Conservation (phyloP, 2,888 invertebrate species). For the Fissipunctia ypsillon region DNA sequence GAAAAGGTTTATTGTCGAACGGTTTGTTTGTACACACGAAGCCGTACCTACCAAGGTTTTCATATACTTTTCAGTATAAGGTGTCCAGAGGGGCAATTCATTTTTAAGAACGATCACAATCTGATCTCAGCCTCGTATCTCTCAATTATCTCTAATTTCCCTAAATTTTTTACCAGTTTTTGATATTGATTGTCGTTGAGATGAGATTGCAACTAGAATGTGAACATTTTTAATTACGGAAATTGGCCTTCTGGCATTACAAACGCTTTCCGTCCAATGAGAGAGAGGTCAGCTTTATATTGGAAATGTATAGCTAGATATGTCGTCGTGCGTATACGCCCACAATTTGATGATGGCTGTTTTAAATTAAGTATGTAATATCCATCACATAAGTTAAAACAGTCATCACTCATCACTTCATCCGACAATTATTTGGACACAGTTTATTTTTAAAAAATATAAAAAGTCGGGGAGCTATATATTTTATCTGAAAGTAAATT, state of each 20-base stretch:
- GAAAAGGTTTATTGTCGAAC: slow-evolving; percentile 3
- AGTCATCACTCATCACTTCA: not conserved
- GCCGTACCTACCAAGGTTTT: not conserved
- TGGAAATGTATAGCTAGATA: not conserved
- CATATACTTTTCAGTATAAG: not conserved
- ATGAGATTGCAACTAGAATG: not conserved
- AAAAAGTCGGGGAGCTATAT: not conserved
- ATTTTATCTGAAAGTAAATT: not conserved
- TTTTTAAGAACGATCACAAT: not conserved
- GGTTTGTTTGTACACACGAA: not conserved
- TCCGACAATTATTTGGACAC: not conserved
- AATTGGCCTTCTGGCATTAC: not conserved
- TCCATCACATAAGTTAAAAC: not conserved
- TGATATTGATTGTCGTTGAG: not conserved
- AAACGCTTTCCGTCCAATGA: not conserved
- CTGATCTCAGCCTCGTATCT: not conserved
- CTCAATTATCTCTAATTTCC: not conserved
- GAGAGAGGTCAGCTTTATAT: not conserved
- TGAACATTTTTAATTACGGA: not conserved
- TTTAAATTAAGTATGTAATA: not conserved
- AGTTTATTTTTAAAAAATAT: not conserved
- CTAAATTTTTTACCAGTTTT: not conserved
- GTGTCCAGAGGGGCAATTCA: not conserved
- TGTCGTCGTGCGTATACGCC: not conserved
- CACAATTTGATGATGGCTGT: not conserved